A percentile compares a stretch with the other conserved stretches of the same genome.
Evolutionary conservation across 2,113 vertebrate genomes (phyloP).

Genomic region (Gobiocypris rarus): DNA sequence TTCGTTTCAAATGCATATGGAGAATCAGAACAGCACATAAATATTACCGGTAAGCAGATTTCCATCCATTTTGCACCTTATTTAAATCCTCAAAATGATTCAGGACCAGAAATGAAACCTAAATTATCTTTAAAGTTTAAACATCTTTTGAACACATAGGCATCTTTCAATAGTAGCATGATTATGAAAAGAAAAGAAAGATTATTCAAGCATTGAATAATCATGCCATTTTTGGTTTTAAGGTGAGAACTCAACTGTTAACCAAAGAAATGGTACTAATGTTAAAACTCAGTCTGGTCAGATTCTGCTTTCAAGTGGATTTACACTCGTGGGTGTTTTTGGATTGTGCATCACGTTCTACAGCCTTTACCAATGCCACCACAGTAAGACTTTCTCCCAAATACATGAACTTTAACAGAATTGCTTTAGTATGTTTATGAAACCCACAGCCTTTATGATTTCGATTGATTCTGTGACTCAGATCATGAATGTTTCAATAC

Average conservation of each 20-base stretch:
- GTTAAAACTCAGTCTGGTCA: too few species aligned
- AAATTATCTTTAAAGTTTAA: too few species aligned
- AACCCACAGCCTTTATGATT: neutral
- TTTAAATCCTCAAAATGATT: neutral
- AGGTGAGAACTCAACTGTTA: neutral
- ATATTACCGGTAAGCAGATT: slow-evolving; percentile 49
- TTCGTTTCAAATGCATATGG: slow-evolving; percentile 13
- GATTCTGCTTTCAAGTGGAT: neutral
- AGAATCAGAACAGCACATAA: neutral
- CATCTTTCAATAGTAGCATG: neutral
- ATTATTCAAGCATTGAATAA: neutral
- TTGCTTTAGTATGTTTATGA: neutral
- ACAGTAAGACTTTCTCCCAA: neutral
- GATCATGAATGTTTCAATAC: neutral
- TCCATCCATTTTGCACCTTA: neutral
- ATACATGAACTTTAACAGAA: neutral
- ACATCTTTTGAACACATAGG: neutral
- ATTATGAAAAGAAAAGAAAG: neutral
- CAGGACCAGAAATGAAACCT: neutral
- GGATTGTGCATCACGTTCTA: slow-evolving; percentile 29
- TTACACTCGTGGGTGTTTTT: neutral
- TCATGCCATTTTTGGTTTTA: neutral
- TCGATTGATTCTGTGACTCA: neutral
- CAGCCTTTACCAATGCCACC: slow-evolving; percentile 21
- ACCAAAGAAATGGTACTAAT: neutral